phyloP scores from a whole-genome alignment of 2,888 invertebrate species.

The Micoletzkya japonica region DNA sequence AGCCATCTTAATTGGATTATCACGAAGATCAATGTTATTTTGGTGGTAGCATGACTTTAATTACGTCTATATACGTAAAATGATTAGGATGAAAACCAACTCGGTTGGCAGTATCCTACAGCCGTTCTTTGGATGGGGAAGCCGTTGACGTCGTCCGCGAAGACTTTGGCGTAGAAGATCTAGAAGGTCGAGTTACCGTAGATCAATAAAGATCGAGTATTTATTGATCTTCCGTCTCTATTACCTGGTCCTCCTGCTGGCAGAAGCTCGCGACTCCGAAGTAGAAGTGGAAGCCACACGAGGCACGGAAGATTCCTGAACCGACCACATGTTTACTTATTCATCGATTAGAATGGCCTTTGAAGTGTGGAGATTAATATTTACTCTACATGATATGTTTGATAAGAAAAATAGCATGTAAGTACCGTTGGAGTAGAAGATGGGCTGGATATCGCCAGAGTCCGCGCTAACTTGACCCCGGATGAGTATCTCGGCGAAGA shows the following conservation, averaged over 20 bases:
- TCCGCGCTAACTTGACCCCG: slow-evolving; percentile 39
- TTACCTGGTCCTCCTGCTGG: slow-evolving; percentile 41
- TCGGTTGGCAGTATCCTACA: slow-evolving; percentile 46
- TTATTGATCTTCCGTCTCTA: neutral
- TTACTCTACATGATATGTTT: neutral
- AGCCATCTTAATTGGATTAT: too few relatives aligned
- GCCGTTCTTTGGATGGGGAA: slow-evolving; percentile 51
- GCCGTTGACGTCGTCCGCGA: slow-evolving; percentile 52
- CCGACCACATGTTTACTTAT: neutral
- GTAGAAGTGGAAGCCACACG: slow-evolving; percentile 51
- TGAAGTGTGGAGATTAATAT: too few relatives aligned
- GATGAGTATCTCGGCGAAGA: slow-evolving; percentile 53
- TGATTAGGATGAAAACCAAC: slow-evolving; percentile 10
- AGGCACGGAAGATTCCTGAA: slow-evolving; percentile 43
- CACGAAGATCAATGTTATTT: neutral
- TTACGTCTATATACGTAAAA: neutral
- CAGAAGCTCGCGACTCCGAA: slow-evolving; percentile 51
- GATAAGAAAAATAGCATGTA: neutral
- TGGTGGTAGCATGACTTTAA: neutral
- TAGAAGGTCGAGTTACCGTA: neutral
- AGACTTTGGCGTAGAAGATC: slow-evolving; percentile 34
- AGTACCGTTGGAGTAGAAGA: slow-evolving; percentile 50
- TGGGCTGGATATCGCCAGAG: slow-evolving; percentile 35
- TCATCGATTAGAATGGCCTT: neutral
- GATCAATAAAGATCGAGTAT: neutral